Evolutionary conservation across 2,113 vertebrate species (phyloP).

Genomic region (Nothocercus nigrocapillus): DNA sequence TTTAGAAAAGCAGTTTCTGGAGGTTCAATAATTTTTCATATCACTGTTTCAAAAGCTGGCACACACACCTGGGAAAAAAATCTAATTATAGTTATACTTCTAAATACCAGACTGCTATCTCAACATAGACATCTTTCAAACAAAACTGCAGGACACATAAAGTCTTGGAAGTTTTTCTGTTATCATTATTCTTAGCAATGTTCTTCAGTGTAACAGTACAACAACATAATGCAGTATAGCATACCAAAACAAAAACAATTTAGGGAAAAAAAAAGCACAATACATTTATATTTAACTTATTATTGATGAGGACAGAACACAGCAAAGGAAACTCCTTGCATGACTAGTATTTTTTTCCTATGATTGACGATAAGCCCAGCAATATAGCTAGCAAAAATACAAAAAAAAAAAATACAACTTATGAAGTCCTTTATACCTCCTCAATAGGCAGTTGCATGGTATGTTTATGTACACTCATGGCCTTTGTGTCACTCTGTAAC

Average conservation of each 20-base stretch:
- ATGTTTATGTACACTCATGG: accelerated
- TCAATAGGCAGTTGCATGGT: background rate
- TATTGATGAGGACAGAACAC: background rate
- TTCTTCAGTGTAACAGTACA: background rate
- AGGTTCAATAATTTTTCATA: slow-evolving; percentile 4
- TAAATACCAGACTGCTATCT: background rate
- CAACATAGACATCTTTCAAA: background rate
- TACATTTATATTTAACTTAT: background rate
- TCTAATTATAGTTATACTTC: slow-evolving; percentile 9
- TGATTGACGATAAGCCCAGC: background rate
- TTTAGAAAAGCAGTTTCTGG: slow-evolving; percentile 29
- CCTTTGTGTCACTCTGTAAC: background rate
- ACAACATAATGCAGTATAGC: background rate
- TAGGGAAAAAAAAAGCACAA: background rate
- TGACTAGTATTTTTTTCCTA: background rate
- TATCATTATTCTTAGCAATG: background rate
- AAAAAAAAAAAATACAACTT: background rate
- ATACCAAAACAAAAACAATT: background rate
- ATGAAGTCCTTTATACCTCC: background rate
- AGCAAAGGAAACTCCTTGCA: background rate
- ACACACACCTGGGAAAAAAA: background rate
- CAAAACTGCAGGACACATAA: background rate
- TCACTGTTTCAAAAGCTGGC: background rate
- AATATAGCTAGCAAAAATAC: background rate
- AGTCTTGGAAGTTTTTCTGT: background rate